Base-by-base conservation (phyloP, 1,140 invertebrate genomes). In the Drosophila sp. region DNA sequence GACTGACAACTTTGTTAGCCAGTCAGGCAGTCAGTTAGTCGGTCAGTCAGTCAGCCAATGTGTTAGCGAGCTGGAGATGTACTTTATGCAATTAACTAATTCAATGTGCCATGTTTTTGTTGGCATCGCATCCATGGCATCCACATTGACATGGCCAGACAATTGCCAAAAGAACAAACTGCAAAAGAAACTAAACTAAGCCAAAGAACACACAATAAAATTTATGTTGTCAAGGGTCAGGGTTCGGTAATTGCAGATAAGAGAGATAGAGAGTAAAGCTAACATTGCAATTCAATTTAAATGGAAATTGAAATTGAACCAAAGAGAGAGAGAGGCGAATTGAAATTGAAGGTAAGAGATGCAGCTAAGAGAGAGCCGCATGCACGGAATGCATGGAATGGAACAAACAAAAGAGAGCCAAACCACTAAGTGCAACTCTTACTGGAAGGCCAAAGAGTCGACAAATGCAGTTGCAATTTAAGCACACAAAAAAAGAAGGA, bases 31-130 rank as follows among this genome's bases (percentile, higher is more conserved):
- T 72, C 70, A 72, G 73, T 56, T 54, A 35, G 55, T 41, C 17
- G 17, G 17, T 17, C 17, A 3, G 38, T 7, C 6, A 7, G 41
- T 23, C 8, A 23, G 41, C 2, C 17, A 7, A 17, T 25, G 17
- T 47, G 17, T 7, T 23, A 17, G 17, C 11, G 41, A 17, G 41
- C 4, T n/a, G 41, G 47, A 69, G 67, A 68, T 61, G 66, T 73
- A 61, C 64, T 76, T 82, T 79, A 82, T 87, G 76, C 83, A 86
- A 86, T 86, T 86, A 86, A 86, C 83, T 86, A 86, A 86, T 86
- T 79, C 79, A 62, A 72, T 72, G 75, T 75, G 65, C 74, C 55
- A 63, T 70, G 69, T 85, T 77, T 71, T 80, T 84, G 47, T 55
- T 40, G 8, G 8, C 56, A 56, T 35, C 33, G 29, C 41, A 47